Evolutionary conservation across 1,140 invertebrate species (phyloP).

Genomic region (Temnothorax longispinosus): DNA sequence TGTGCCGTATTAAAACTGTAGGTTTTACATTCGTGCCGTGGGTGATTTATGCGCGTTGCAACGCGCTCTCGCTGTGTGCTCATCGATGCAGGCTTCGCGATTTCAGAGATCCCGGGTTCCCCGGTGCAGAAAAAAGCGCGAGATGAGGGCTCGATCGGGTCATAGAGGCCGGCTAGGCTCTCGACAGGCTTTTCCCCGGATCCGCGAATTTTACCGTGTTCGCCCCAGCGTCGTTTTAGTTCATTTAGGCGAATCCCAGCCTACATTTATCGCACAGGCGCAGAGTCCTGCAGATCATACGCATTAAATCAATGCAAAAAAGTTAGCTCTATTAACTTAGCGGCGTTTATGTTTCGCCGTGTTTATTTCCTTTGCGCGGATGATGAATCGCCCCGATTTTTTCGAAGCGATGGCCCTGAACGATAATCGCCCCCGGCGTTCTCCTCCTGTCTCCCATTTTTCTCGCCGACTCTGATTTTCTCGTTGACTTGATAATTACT

Average conservation of each 20-base stretch:
- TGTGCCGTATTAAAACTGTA: slow-evolving; percentile 45
- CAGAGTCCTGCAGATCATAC: not conserved
- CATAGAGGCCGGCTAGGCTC: slow-evolving; percentile 20
- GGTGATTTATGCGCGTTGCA: slow-evolving; percentile 59
- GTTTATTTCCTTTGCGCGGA: not conserved
- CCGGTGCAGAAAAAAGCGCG: slow-evolving; percentile 49
- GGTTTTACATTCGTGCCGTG: slow-evolving; percentile 43
- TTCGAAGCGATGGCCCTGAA: not conserved
- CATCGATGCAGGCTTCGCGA: slow-evolving; percentile 52
- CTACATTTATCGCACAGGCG: not conserved
- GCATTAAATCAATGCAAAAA: slow-evolving; percentile 15
- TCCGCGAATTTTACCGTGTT: slow-evolving; percentile 5
- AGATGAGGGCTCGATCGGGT: slow-evolving; percentile 43
- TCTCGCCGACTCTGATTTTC: slow-evolving; percentile 44
- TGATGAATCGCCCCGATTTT: not conserved
- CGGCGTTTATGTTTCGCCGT: not conserved
- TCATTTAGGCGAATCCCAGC: not conserved
- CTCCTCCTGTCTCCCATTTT: slow-evolving; percentile 16
- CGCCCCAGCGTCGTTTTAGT: not conserved
- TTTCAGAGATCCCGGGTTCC: slow-evolving; percentile 50
- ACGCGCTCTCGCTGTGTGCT: slow-evolving; percentile 21
- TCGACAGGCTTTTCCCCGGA: slow-evolving; percentile 21
- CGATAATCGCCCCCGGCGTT: slow-evolving; percentile 34
- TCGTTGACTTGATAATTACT: slow-evolving; percentile 58
- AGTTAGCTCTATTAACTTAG: not conserved